phyloP scores from a whole-genome alignment of 2,888 invertebrate genomes.

The Lepidocyrtoides sp. region DNA sequence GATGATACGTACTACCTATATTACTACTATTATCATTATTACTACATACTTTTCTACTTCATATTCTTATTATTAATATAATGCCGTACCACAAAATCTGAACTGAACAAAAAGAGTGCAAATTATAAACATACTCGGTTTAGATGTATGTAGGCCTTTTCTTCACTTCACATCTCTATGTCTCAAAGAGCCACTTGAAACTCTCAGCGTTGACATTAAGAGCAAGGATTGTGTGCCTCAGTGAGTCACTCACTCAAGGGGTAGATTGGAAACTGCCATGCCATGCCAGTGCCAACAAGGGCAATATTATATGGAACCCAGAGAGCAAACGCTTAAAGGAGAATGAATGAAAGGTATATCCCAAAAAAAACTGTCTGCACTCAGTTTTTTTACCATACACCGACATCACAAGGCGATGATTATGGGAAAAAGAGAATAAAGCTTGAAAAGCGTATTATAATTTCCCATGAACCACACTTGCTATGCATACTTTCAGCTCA shows the following conservation, averaged over 20 bases:
- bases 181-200: constrained; percentile 76
- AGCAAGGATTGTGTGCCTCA: constrained; percentile 75
- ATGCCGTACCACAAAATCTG: background rate
- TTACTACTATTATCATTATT: constrained; percentile 24
- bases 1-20: constrained; percentile 64
- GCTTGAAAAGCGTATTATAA: constrained; percentile 41
- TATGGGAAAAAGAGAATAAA: constrained; percentile 20
- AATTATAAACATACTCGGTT: background rate
- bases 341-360: constrained; percentile 57
- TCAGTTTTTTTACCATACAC: background rate
- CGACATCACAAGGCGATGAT: constrained; percentile 22
- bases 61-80: constrained; percentile 20
- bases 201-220: constrained; percentile 80
- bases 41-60: background rate
- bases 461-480: constrained; percentile 31
- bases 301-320: constrained; percentile 26
- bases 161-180: constrained; percentile 68
- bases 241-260: constrained; percentile 67
- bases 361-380: constrained; percentile 42
- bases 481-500: background rate
- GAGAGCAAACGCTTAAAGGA: constrained; percentile 6
- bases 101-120: background rate
- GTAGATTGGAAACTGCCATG: constrained; percentile 61
- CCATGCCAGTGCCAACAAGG: constrained; percentile 16
- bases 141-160: constrained; percentile 9